Evolutionary conservation across 2,113 vertebrate genomes (phyloP).

Genomic region (Danio rerio): DNA sequence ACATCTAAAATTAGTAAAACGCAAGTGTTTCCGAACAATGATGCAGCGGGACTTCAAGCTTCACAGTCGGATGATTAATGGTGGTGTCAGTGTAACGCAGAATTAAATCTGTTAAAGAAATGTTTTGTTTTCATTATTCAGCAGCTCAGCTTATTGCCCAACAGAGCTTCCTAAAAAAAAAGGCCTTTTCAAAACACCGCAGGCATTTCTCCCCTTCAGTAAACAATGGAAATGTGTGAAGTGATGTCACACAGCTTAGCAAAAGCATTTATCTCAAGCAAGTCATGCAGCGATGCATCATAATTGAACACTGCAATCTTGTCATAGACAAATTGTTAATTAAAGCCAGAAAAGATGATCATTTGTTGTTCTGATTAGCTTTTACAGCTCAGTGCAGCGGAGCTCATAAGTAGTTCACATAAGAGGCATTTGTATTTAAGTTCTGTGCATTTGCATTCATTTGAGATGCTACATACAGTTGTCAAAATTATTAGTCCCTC

Average conservation of each 20-base stretch:
- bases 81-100: not conserved
- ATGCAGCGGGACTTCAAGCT: not conserved
- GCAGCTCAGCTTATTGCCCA: no score
- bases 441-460: no score
- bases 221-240: not conserved
- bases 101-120: not conserved
- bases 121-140: not conserved
- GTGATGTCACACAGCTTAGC: not conserved
- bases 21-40: not conserved
- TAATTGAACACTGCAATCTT: not conserved
- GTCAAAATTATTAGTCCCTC: no score
- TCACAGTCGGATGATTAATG: not conserved
- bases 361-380: slow-evolving; percentile 10
- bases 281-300: not conserved
- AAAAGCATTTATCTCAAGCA: not conserved
- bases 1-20: not conserved
- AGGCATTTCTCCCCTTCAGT: no score
- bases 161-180: slow-evolving; percentile 17
- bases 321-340: not conserved
- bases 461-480: no score
- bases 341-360: not conserved
- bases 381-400: not conserved
- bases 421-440: no score
- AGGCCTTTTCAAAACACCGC: not conserved
- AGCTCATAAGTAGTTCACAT: not conserved